Evolutionary conservation across 2,888 invertebrate genomes (phyloP).

Genomic region (Apotomis turbidana): DNA sequence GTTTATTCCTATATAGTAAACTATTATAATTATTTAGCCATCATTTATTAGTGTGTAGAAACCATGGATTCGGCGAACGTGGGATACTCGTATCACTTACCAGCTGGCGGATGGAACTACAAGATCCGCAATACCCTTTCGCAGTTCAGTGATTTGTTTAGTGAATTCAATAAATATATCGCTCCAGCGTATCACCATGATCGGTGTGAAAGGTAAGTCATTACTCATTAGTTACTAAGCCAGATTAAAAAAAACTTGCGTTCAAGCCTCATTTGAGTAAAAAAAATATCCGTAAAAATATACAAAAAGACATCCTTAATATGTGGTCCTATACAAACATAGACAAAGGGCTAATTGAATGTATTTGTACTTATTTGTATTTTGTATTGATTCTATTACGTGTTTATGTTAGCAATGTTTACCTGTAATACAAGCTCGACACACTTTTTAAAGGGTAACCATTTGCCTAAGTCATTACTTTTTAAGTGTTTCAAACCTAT

Average conservation of each 20-base stretch:
- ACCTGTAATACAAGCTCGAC: constrained; percentile 1
- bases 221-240: neutral
- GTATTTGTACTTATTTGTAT: too few relatives aligned
- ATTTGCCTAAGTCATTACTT: too few relatives aligned
- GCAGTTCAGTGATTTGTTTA: constrained; percentile 96
- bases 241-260: too few relatives aligned
- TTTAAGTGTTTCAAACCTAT: too few relatives aligned
- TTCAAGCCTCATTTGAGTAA: too few relatives aligned
- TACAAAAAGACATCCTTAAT: too few relatives aligned
- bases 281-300: too few relatives aligned
- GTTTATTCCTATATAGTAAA: constrained; percentile 56
- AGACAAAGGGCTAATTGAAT: too few relatives aligned
- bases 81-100: constrained; percentile 93
- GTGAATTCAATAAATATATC: constrained; percentile 97
- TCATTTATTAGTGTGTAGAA: constrained; percentile 43
- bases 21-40: constrained; percentile 32
- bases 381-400: too few relatives aligned
- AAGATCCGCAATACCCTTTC: constrained; percentile 91
- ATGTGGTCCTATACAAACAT: too few relatives aligned
- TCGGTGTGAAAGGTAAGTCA: constrained; percentile 93
- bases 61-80: constrained; percentile 85
- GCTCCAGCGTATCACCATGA: constrained; percentile 99
- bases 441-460: neutral
- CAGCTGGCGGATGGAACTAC: constrained; percentile 90
- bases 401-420: constrained; percentile 1